These are phyloP conservation scores for Trypoxylus dichotomus DNA, from an alignment of 1,140 invertebrate species.

Conservation along the genomic window DNA sequence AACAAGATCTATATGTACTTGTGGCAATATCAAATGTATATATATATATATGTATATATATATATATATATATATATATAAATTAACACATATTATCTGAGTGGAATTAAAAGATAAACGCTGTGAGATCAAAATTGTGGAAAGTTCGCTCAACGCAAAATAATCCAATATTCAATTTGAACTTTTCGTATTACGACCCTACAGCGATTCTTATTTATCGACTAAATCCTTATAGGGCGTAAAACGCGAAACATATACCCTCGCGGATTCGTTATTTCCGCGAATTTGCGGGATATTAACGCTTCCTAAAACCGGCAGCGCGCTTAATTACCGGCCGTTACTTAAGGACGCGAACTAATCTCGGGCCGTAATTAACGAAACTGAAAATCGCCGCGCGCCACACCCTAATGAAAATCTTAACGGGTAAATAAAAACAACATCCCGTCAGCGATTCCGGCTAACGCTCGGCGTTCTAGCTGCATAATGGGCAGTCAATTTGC, in stretches of 20 bases:
- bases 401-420: not conserved
- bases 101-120: no score
- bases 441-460: not conserved
- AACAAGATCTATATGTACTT: no score
- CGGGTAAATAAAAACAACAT: not conserved
- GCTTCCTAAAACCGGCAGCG: not conserved
- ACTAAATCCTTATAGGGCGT: not conserved
- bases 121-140: no score
- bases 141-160: no score
- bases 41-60: no score
- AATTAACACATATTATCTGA: no score
- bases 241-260: not conserved
- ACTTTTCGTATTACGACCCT: no score
- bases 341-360: slow-evolving; percentile 2
- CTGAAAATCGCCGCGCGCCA: not conserved
- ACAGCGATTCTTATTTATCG: no score
- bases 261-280: not conserved
- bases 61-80: no score
- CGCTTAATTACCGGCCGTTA: not conserved
- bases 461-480: not conserved
- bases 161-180: no score
- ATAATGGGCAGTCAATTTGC: not conserved
- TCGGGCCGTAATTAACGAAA: not conserved
- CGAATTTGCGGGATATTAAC: not conserved
- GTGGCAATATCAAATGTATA: no score